These are phyloP conservation scores for Euphydryas editha DNA, from an alignment of 2,888 invertebrate species.

Conservation along the genomic window DNA sequence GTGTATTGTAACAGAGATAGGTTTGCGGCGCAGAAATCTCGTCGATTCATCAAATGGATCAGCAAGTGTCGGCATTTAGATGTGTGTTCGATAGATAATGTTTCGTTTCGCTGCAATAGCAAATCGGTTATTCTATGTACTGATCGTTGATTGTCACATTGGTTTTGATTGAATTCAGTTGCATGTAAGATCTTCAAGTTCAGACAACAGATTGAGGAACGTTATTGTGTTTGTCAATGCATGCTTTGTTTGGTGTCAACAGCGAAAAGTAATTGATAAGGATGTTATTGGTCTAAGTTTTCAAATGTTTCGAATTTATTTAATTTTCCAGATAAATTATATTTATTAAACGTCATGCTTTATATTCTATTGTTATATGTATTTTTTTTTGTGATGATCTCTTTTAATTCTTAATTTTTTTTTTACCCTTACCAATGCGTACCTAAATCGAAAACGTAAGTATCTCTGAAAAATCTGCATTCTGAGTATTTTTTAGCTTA, in stretches of 20 bases:
- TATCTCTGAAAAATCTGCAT: too few species aligned
- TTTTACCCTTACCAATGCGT: too few species aligned
- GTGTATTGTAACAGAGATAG: conserved; percentile 29
- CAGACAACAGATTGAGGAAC: background rate
- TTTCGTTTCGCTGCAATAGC: conserved; percentile 24
- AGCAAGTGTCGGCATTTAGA: conserved; percentile 38
- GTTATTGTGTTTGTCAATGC: background rate
- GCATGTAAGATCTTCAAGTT: conserved; percentile 11
- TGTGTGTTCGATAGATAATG: conserved; percentile 33
- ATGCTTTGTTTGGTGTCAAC: background rate
- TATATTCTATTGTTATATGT: too few species aligned
- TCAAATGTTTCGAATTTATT: too few species aligned
- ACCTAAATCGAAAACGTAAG: too few species aligned
- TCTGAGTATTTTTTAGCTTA: too few species aligned
- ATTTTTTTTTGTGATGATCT: too few species aligned
- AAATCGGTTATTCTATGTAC: conserved; percentile 28
- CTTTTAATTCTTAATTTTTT: too few species aligned
- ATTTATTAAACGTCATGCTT: too few species aligned
- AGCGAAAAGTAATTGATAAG: background rate
- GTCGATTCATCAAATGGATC: conserved; percentile 41
- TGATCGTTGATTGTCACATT: conserved; percentile 26
- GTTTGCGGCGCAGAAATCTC: conserved; percentile 39
- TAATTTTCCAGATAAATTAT: too few species aligned
- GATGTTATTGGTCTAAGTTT: background rate
- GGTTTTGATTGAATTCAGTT: conserved; percentile 27